Evolutionary conservation across 2,888 invertebrate genomes (phyloP).

Genomic region (Acanthosepion esculentum): DNA sequence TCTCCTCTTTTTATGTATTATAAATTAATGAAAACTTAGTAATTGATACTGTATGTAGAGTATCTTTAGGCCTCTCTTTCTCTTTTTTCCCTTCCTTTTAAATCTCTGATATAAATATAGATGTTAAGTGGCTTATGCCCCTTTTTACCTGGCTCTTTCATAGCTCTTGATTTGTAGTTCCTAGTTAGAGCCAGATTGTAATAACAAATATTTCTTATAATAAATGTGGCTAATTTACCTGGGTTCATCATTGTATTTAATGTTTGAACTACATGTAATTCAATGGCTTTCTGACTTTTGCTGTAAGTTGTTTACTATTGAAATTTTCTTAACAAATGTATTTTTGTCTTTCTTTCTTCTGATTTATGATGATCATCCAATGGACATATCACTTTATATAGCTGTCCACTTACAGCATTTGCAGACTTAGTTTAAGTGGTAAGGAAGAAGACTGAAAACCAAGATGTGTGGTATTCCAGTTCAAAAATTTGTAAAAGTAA

Average conservation of each 20-base stretch:
- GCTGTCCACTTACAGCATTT: neutral
- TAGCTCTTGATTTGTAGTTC: neutral
- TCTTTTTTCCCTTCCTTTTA: neutral
- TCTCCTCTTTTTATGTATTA: neutral
- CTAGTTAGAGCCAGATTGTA: neutral
- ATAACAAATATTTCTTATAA: neutral
- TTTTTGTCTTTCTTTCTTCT: neutral
- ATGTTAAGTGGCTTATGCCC: neutral
- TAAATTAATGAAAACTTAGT: neutral
- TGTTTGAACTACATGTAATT: neutral
- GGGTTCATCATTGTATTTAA: neutral
- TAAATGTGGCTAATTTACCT: neutral
- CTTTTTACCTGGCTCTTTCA: neutral
- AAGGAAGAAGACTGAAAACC: neutral
- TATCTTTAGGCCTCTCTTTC: neutral
- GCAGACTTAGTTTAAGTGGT: neutral
- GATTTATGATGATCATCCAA: neutral
- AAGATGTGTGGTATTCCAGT: neutral
- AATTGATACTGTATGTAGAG: neutral
- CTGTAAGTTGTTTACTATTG: neutral
- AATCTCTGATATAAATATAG: neutral
- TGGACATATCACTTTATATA: neutral
- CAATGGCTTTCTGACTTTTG: neutral
- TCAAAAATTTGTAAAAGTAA: neutral
- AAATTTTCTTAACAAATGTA: neutral